phyloP scores from a whole-genome alignment of 2,113 vertebrate genomes.

The Bungarus multicinctus region DNA sequence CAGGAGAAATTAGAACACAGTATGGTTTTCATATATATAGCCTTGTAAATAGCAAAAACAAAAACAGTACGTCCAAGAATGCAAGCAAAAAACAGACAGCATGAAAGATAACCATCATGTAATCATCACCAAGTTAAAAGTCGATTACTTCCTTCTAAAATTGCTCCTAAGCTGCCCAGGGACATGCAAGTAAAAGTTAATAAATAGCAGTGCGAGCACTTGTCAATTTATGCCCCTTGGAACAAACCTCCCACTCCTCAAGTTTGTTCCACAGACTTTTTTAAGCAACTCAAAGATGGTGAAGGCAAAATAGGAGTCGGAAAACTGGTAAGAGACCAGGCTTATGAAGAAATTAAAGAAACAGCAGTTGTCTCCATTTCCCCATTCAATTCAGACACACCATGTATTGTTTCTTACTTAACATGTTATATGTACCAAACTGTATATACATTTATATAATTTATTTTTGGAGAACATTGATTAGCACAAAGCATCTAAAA shows the following conservation, averaged over 20 bases:
- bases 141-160: background rate
- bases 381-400: background rate
- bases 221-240: background rate
- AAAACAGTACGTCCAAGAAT: background rate
- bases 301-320: background rate
- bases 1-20: background rate
- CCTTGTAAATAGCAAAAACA: background rate
- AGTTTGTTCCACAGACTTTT: background rate
- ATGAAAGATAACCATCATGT: background rate
- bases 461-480: background rate
- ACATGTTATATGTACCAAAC: background rate
- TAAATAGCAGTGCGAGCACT: background rate
- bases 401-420: background rate
- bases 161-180: background rate
- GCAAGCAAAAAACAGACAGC: background rate
- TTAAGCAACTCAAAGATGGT: background rate
- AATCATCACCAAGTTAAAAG: background rate
- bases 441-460: background rate
- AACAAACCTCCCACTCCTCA: background rate
- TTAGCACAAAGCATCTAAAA: background rate
- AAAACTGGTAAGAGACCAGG: background rate
- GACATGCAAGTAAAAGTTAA: background rate
- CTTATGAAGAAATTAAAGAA: background rate
- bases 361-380: background rate
- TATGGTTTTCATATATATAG: background rate